These are phyloP conservation scores for Cyclura pinguis DNA, from an alignment of 2,797 vertebrate genomes.

Conservation along the genomic window DNA sequence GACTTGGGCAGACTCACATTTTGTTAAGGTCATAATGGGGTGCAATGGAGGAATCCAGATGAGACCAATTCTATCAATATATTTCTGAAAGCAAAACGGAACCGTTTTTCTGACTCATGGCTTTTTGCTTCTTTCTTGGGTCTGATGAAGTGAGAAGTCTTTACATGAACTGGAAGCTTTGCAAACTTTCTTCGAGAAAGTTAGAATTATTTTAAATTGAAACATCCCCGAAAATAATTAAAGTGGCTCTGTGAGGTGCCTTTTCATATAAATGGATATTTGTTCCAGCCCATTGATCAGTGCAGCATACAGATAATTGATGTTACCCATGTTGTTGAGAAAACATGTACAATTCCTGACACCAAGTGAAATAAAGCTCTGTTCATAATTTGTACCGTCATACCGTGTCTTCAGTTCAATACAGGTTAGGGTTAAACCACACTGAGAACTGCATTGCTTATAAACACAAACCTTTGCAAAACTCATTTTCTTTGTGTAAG, in stretches of 20 bases:
- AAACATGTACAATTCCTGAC: conserved; percentile 31
- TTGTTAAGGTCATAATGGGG: no score
- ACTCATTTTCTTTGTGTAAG: no score
- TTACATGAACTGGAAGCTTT: no score
- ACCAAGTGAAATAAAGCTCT: background rate
- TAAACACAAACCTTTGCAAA: background rate
- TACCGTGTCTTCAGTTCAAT: background rate
- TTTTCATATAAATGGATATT: conserved; percentile 47
- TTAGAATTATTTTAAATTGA: conserved; percentile 39
- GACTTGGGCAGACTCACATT: no score
- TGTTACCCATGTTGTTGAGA: conserved; percentile 26
- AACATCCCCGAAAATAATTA: conserved; percentile 31
- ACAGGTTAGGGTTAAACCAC: background rate
- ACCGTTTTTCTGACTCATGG: accelerated
- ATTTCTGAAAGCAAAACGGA: background rate
- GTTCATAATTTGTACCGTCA: background rate
- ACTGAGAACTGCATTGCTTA: background rate
- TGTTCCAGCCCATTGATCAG: conserved; percentile 38
- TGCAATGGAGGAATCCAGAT: background rate
- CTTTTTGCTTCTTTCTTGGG: background rate
- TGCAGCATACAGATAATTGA: conserved; percentile 41
- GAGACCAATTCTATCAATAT: background rate
- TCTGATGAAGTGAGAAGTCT: background rate
- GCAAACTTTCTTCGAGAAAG: background rate
- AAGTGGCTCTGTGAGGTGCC: conserved; percentile 22